A percentile compares a stretch with the other conserved stretches of the same genome.
phyloP scores from a whole-genome alignment of 2,888 invertebrate species.

The Chloroclystis v-ata region DNA sequence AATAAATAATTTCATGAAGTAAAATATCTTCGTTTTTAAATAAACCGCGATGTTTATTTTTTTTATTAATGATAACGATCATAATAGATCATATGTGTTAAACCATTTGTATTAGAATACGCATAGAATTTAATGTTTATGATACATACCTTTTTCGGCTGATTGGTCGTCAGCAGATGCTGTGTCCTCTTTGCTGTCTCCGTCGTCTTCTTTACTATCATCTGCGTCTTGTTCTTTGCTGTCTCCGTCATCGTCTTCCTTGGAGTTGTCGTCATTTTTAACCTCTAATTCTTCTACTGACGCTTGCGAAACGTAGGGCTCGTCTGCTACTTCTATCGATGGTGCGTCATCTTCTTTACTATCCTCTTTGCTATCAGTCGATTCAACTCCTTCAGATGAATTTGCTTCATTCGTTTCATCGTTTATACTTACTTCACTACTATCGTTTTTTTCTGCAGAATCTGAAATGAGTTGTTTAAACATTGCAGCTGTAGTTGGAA shows the following conservation, averaged over 20 bases:
- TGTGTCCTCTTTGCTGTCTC: conserved; percentile 51
- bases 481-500: too few relatives aligned
- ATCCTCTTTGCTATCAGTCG: conserved; percentile 49
- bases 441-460: conserved; percentile 72
- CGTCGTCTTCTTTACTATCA: conserved; percentile 46
- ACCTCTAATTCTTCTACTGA: conserved; percentile 67
- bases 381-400: conserved; percentile 59
- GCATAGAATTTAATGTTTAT: not conserved
- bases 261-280: conserved; percentile 54
- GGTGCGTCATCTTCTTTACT: conserved; percentile 57
- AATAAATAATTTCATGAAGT: too few relatives aligned
- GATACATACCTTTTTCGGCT: conserved; percentile 53
- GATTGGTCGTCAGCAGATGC: conserved; percentile 71
- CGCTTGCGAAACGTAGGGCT: conserved; percentile 66
- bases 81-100: too few relatives aligned
- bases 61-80: too few relatives aligned
- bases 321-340: conserved; percentile 69
- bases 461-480: conserved; percentile 38
- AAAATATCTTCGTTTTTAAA: too few relatives aligned
- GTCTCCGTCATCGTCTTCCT: conserved; percentile 55
- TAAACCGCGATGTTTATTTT: too few relatives aligned
- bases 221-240: conserved; percentile 49
- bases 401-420: conserved; percentile 64
- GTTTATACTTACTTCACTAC: conserved; percentile 70
- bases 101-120: too few relatives aligned